Evolutionary conservation across 2,888 invertebrate genomes (phyloP), one percentile per base, ranked within the genome.

Genomic region (Netelia inedita): DNA sequence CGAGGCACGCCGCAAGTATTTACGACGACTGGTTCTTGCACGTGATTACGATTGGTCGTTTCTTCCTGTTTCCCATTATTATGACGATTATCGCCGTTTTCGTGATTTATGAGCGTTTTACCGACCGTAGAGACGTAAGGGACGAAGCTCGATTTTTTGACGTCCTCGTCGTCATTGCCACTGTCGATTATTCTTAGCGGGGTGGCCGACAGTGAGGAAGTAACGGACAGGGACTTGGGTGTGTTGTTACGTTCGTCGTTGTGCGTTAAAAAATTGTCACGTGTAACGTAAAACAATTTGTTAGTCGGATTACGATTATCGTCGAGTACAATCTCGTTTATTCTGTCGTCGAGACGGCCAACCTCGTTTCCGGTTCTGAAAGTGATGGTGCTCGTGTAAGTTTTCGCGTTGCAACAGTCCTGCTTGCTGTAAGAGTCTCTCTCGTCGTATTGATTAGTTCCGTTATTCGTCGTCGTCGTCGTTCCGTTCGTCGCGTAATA

Each of bases 351-450:
- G 71, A 79, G 71, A 72, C 71, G 78, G 83, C 90, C 89, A 92
- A 89, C 90, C 89, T 90, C 91, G 85, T 88, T 90, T 82, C 88
- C 89, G 53, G 93, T 92, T 85, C 91, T 92, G 82, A 93, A 93
- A 87, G 92, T 93, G 86, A 93, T 90, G 28, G 93, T 93, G 85
- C 93, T 93, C 86, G 92, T 93, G 88, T 91, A 93, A n/a, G 91
- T 93, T 90, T 92, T 93, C 66, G 91, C 89, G 80, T 91, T 89
- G 88, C 88, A 88, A 43, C 85, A 83, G 73, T 88, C 89, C 78
- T 90, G 89, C 76, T 69, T 76, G 8, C 41, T 10, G 71, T 80
- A 72, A 72, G 53, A 82, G 85, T 82, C 87, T 72, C 61, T 59
- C 79, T 69, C 85, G 74, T 74, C 86, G 83, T 63, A 69, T 79